Percentiles rank a stretch among this genome's conserved stretches.
Evolutionary conservation across 1,140 invertebrate species (phyloP).

Genomic region (Dendrolimus punctatus): DNA sequence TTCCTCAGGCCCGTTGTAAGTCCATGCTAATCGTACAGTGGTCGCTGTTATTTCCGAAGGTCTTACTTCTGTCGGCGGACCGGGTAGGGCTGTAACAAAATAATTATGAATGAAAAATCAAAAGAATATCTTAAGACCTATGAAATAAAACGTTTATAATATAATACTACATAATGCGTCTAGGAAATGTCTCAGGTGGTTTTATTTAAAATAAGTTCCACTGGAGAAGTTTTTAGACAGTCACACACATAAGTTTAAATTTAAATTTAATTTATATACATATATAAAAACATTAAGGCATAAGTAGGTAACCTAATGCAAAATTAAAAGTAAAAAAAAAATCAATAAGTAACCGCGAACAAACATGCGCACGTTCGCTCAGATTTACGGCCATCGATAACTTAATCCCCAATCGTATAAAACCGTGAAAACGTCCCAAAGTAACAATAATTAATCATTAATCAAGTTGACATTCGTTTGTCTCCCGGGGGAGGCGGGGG

Average conservation of each 20-base stretch:
- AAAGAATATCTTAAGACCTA: not conserved
- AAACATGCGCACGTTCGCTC: not conserved
- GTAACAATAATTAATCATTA: conserved; percentile 65
- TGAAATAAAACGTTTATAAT: not conserved
- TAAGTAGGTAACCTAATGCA: too few relatives aligned
- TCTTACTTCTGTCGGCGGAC: conserved; percentile 88
- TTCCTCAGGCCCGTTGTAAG: conserved; percentile 87
- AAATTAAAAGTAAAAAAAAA: too few relatives aligned
- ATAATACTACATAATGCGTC: conserved; percentile 1
- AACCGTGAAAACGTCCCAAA: conserved; percentile 31
- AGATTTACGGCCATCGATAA: conserved; percentile 6
- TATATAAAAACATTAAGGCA: too few relatives aligned
- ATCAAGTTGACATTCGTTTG: conserved; percentile 60
- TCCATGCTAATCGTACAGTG: conserved; percentile 92
- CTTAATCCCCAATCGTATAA: conserved; percentile 39
- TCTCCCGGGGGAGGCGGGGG: conserved; percentile 32
- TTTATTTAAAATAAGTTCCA: too few relatives aligned
- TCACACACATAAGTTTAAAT: too few relatives aligned
- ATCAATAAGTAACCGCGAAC: not conserved
- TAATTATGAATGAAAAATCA: not conserved
- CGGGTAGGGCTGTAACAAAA: conserved; percentile 82
- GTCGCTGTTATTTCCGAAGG: conserved; percentile 94
- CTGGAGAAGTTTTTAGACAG: too few relatives aligned
- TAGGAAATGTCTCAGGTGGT: not conserved
- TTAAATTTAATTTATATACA: too few relatives aligned